Percentiles rank a stretch among this genome's conserved stretches.
These are phyloP conservation scores for Acanthornis magna DNA, from an alignment of 2,797 vertebrate genomes.

Conservation along the genomic window DNA sequence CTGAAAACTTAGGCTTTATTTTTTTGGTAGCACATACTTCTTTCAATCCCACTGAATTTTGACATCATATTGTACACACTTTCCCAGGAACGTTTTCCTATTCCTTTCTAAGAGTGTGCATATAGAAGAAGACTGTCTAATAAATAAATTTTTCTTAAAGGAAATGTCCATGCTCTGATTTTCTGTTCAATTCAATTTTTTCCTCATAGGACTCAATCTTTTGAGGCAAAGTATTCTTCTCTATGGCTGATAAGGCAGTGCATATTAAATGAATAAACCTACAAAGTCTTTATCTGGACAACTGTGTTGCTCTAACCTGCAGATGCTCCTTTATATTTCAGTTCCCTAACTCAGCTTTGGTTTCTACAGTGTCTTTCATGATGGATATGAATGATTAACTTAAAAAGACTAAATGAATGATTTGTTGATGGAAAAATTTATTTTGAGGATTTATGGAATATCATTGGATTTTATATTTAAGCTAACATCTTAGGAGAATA, in stretches of 20 bases:
- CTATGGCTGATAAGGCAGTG: not conserved
- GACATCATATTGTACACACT: not conserved
- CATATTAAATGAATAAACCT: not conserved
- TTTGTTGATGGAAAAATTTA: not conserved
- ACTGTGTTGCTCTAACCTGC: not conserved
- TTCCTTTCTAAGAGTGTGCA: not conserved
- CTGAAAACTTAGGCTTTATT: not conserved
- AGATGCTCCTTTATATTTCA: not conserved
- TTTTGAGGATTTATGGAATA: conserved; percentile 21
- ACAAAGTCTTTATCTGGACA: not conserved
- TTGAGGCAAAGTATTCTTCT: not conserved
- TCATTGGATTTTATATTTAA: conserved; percentile 4
- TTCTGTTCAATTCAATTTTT: not conserved
- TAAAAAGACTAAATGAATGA: not conserved
- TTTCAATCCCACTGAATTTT: not conserved
- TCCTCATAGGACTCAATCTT: not conserved
- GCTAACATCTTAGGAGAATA: conserved; percentile 5
- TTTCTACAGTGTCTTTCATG: not conserved
- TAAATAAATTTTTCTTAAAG: not conserved
- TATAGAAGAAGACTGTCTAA: not conserved
- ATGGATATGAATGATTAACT: not conserved
- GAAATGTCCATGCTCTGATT: not conserved
- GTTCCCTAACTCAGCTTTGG: not conserved
- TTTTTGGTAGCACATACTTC: not conserved
- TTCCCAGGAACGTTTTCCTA: not conserved